These are phyloP conservation scores for Drosophila birchii DNA, from an alignment of 2,888 invertebrate genomes.

Conservation along the genomic window DNA sequence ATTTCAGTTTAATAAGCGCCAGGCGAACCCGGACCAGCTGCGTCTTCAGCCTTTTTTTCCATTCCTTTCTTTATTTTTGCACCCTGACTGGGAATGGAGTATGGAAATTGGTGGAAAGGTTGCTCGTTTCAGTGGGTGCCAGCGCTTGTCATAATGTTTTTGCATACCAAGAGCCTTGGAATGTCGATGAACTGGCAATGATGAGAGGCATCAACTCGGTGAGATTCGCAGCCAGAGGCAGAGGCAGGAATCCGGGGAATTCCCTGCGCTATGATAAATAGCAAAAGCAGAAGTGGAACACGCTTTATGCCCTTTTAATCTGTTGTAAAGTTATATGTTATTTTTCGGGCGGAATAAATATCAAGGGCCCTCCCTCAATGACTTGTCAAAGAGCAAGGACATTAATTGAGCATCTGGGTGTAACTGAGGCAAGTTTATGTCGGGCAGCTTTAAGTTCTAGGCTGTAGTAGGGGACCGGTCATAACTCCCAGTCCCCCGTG, in stretches of 20 bases:
- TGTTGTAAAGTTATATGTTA: conserved; percentile 39
- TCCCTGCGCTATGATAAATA: conserved; percentile 5
- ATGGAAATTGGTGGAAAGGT: neutral
- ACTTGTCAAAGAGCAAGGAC: conserved; percentile 34
- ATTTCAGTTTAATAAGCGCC: conserved; percentile 82
- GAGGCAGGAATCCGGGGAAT: conserved; percentile 7
- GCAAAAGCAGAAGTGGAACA: conserved; percentile 15
- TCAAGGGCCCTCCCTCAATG: conserved; percentile 27
- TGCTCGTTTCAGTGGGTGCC: conserved; percentile 1
- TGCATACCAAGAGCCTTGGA: conserved; percentile 22
- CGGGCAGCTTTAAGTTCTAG: conserved; percentile 60
- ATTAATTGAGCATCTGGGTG: conserved; percentile 64
- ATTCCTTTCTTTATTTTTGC: neutral
- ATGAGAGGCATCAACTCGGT: conserved; percentile 1
- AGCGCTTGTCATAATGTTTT: conserved; percentile 41
- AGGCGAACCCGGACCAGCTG: conserved; percentile 74
- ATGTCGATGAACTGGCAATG: conserved; percentile 35
- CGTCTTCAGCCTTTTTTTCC: conserved; percentile 48
- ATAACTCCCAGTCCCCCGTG: conserved; percentile 31
- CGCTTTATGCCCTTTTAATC: conserved; percentile 44
- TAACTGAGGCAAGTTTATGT: conserved; percentile 71
- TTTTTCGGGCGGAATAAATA: conserved; percentile 29
- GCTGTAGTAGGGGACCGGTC: conserved; percentile 51
- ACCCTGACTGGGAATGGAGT: neutral
- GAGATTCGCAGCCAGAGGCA: neutral